Conservation (phyloP, 92 coral and sea anemone genomes). For the Phenganax stokvisi region DNA sequence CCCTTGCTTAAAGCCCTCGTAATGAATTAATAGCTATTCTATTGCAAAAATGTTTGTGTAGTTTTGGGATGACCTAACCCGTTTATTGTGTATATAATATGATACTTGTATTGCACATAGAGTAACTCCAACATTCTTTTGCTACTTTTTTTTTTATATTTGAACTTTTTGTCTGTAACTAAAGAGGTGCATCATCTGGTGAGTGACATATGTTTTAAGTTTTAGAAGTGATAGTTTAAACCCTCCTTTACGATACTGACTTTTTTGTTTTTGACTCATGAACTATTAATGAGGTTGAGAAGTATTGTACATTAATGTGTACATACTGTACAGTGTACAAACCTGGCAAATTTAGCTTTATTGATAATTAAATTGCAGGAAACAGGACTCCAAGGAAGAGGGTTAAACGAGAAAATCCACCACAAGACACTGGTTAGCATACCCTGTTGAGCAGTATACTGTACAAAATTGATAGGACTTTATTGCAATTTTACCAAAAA, state of each 20-base stretch:
- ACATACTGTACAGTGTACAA: not conserved
- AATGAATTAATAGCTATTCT: not conserved
- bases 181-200: conserved; percentile 19
- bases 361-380: not conserved
- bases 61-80: not conserved
- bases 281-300: not conserved
- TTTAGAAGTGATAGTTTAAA: too few relatives aligned
- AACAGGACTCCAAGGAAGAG: conserved; percentile 41
- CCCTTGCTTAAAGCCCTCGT: not conserved
- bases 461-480: not conserved
- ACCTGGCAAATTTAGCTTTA: not conserved
- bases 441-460: not conserved
- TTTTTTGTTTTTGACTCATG: too few relatives aligned
- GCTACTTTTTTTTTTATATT: not conserved
- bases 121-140: not conserved
- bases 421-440: conserved; percentile 28
- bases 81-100: not conserved
- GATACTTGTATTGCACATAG: not conserved
- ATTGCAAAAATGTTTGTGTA: not conserved
- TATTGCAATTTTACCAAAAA: too few relatives aligned
- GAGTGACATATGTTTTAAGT: not conserved
- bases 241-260: too few relatives aligned
- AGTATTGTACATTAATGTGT: not conserved
- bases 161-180: not conserved
- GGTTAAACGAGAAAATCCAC: conserved; percentile 17